Base-by-base conservation (phyloP, 2,888 invertebrate species). In the Cyaniris semiargus region DNA sequence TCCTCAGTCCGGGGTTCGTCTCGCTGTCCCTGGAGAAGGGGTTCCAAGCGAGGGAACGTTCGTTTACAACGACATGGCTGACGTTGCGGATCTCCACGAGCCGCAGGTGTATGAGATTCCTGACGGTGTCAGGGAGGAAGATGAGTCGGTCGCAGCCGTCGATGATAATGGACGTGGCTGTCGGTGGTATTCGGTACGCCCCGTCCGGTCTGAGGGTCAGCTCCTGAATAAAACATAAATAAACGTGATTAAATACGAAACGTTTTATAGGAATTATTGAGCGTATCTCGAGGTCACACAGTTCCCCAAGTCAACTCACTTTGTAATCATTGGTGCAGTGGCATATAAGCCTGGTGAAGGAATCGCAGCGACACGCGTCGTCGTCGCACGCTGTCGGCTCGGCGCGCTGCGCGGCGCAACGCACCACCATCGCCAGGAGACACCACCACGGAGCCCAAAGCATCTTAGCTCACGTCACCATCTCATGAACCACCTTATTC, bases 71-170 rank as follows among this genome's bases (percentile, higher is more conserved):
- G 18, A 97, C 91, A 80, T 95, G 94, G 15, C 90, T 88, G 13
- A 97, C 94, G 87, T 96, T 95, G 79, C 88, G 91, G 79, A 97
- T 91, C 78, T 94, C 95, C 76, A 97, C 93, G 76, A 91, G 94
- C 44, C 96, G 95, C 78, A 97, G 89, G 77, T 95, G 95, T 75
- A 94, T 88, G 81, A 96, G 95, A 79, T 94, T 90, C 44, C 93
- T 89, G 75, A 97, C 91, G 8, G 96, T 94, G 83, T 95, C 93
- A 0, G 93, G 84, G 70, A 94, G 90, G 81, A 97, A 95, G 75
- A 89, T 92, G 5, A 96, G 95, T 48, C 92, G 90, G 76, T 94
- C 92, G 86, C 97, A 97, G 85, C 96, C 95, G 79, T 94, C 93
- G 79, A 97, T 94, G 80, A 95, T 92, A 82, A 97, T 95, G 78